A percentile compares a stretch with the other conserved stretches of the same genome.
phyloP scores from a whole-genome alignment of 2,888 invertebrate genomes.

The Nymphalis polychloros region DNA sequence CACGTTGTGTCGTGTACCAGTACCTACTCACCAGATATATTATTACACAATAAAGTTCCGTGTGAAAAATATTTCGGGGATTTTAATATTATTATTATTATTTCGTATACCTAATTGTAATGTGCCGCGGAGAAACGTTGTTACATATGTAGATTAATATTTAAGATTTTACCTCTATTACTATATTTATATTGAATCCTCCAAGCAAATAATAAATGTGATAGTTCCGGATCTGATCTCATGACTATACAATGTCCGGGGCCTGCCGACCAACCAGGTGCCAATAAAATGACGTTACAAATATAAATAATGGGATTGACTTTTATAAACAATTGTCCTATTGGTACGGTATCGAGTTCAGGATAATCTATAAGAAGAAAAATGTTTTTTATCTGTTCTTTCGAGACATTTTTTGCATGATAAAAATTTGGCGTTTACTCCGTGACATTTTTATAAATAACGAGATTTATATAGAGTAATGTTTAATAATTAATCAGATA shows the following conservation, averaged over 20 bases:
- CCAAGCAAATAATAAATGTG: conserved; percentile 50
- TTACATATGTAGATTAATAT: neutral
- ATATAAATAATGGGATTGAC: conserved; percentile 37
- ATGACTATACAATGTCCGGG: conserved; percentile 59
- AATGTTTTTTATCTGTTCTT: neutral
- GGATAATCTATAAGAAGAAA: conserved; percentile 26
- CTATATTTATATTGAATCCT: conserved; percentile 48
- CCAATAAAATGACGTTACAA: conserved; percentile 54
- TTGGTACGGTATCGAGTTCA: conserved; percentile 29
- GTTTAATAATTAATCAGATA: too few species aligned
- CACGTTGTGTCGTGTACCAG: too few species aligned
- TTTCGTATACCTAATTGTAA: too few species aligned
- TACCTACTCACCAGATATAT: too few species aligned
- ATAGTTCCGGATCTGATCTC: conserved; percentile 53
- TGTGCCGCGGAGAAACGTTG: too few species aligned
- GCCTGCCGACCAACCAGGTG: conserved; percentile 54
- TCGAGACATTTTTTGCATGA: too few species aligned
- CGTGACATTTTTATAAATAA: too few species aligned
- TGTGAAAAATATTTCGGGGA: too few species aligned
- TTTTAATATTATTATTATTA: too few species aligned
- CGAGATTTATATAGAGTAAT: too few species aligned
- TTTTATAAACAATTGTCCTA: conserved; percentile 51
- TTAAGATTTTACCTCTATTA: conserved; percentile 16
- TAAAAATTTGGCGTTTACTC: too few species aligned
- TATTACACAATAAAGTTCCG: too few species aligned